Evolutionary conservation across 2,888 invertebrate genomes (phyloP), one percentile per base, ranked within the genome.

Genomic region (Sthenelais limicola): DNA sequence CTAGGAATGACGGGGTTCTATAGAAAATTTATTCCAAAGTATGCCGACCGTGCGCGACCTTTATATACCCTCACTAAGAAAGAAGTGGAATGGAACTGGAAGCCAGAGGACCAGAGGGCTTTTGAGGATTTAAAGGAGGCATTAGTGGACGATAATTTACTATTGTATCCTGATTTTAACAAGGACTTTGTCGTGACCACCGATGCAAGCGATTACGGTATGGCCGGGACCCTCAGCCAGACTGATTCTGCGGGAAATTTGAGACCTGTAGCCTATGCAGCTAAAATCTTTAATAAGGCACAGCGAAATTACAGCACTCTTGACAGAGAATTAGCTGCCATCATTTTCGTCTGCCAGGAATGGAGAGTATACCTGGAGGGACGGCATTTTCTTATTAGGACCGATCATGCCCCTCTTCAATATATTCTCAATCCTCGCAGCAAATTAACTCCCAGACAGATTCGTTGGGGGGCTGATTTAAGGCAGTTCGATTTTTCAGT

Each of bases 351-450:
- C 24, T 26, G 24, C 15, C 18, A 24, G 21, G 26, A 52, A 26
- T 52, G 52, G 52, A n/a, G 24, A 24, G 52, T 52, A 3, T 52
- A 52, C 15, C 24, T 52, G 52, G 52, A 12, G 43, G n/a, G n/a
- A n/a, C n/a, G n/a, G n/a, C n/a, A n/a, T n/a, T n/a, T n/a, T n/a
- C n/a, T n/a, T n/a, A n/a, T n/a, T n/a, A n/a, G n/a, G n/a, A n/a
- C n/a, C n/a, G n/a, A n/a, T n/a, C n/a, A n/a, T n/a, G n/a, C n/a
- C n/a, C n/a, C n/a, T n/a, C n/a, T n/a, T n/a, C n/a, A n/a, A n/a
- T n/a, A n/a, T n/a, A n/a, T n/a, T n/a, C n/a, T n/a, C n/a, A n/a
- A n/a, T n/a, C n/a, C n/a, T n/a, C n/a, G n/a, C n/a, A n/a, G n/a
- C n/a, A n/a, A n/a, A n/a, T n/a, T n/a, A n/a, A n/a, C n/a, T n/a